Percentiles rank a stretch among this genome's conserved stretches.
Evolutionary conservation across 2,888 invertebrate genomes (phyloP).

Genomic region (Callyntrura sp.): DNA sequence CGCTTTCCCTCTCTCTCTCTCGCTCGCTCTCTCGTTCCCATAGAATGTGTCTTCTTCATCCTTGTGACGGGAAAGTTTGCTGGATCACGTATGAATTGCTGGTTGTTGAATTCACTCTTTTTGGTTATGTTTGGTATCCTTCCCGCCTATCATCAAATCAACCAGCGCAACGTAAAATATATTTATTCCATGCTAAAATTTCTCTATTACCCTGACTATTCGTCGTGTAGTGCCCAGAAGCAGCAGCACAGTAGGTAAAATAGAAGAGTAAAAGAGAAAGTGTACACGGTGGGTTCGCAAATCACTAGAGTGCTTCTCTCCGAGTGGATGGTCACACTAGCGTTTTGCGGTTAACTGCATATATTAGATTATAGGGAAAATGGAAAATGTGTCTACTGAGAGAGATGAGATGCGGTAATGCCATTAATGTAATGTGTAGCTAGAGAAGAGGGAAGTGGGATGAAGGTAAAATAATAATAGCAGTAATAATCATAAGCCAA

Average conservation of each 20-base stretch:
- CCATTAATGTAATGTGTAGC: neutral
- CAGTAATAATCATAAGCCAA: constrained; percentile 34
- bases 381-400: constrained; percentile 3
- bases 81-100: neutral
- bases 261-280: neutral
- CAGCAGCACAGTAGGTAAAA: neutral
- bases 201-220: too few species aligned
- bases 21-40: too few species aligned
- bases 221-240: neutral
- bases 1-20: too few species aligned
- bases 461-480: neutral
- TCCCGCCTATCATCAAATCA: neutral
- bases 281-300: neutral
- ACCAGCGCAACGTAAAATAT: too few species aligned
- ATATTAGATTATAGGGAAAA: constrained; percentile 30
- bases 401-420: constrained; percentile 12
- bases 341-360: constrained; percentile 35
- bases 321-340: neutral
- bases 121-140: neutral
- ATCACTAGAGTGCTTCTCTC: constrained; percentile 9
- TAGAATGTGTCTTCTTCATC: constrained; percentile 20
- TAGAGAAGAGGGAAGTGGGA: neutral
- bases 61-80: neutral
- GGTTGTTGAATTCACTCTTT: neutral
- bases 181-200: too few species aligned